Evolutionary conservation across 2,888 invertebrate species (phyloP), one percentile per base, ranked within the genome.

Genomic region (Heliconius erato): DNA sequence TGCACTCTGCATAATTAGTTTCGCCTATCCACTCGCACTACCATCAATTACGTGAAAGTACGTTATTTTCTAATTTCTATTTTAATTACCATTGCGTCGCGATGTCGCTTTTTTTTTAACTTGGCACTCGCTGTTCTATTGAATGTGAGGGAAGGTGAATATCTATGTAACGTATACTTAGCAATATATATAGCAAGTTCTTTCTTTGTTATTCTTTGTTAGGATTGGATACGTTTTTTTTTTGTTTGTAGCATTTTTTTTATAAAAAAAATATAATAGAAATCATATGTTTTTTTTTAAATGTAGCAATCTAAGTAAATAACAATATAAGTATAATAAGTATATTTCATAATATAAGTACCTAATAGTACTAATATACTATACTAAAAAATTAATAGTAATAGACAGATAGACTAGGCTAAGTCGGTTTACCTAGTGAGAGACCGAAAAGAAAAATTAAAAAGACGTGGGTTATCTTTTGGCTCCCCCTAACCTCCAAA

Each of bases 41-140:
- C 90, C 91, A 89, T 90, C 92, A 90, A 91, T 93, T 91, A 91
- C 90, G 90, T 89, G 93, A 94, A 94, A 93, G 92, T 91, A 86
- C 88, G 87, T 86, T 89, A 89, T 91, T 92, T 92, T 91, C 92
- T 91, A 90, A 90, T 93, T 93, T 92, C 92, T 91, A 92, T 89
- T 91, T 90, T 90, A 90, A 91, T 91, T 92, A 87, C 84, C 83
- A 82, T 79, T 83, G 84, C 82, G 84, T 79, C 87, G 82, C 83
- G 76, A 69, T 84, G 85, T 82, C 87, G 79, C 82, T 76, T 80
- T 84, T 86, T 44, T 84, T 82, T 82, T 40, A 59, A 35, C 40
- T n/a, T 63, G 68, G 54, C 72, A 68, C 63, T 71, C 63, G 49
- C 71, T 78, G 44, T 68, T 81, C 77, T 81, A 76, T 81, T 77